Evolutionary conservation across 2,113 vertebrate species (phyloP), one percentile per base, ranked within the genome.

Genomic region (Cnemophilus loriae): DNA sequence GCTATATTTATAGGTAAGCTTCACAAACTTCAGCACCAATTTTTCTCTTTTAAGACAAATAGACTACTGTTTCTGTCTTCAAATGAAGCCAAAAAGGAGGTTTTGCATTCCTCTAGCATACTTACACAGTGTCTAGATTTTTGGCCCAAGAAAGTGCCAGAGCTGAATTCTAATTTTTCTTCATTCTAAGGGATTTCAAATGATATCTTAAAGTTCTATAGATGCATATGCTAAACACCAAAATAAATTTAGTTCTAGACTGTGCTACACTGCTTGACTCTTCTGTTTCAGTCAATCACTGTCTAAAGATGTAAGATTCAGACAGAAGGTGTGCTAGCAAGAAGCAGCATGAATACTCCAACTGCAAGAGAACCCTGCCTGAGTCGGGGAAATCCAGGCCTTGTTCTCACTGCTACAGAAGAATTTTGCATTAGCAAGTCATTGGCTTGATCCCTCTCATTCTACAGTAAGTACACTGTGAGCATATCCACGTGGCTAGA

Each of bases 381-480:
- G 14, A 20, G 7, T 16, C 4, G 10, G 5, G 3, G 12, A 4
- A 85, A 55, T 63, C 52, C n/a, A 71, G n/a, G 28, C 17, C 15
- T 63, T 71, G 12, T 19, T 80, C 47, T 76, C 33, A 20, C 35
- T 13, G 1, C 20, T 73, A 7, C 30, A 46, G 39, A 52, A 74
- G 15, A 49, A 59, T 63, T 76, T 87, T 87, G 9, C 27, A 21
- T 28, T 57, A 63, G 3, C 11, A 32, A 50, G 12, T 44, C 42
- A 21, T 49, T 68, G 37, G 1, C n/a, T 91, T 53, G 44, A 83
- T 24, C n/a, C 42, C 3, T 35, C 16, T 55, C 39, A 26, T 55
- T 80, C 35, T 52, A 26, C 35, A 35, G 46, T 42, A 41, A 49
- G 18, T 1, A 2, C 1, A 1, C 18, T 30, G 7, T 22, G 2